These are phyloP conservation scores for Trissolcus japonicus DNA, from an alignment of 2,888 invertebrate genomes.

Conservation along the genomic window DNA sequence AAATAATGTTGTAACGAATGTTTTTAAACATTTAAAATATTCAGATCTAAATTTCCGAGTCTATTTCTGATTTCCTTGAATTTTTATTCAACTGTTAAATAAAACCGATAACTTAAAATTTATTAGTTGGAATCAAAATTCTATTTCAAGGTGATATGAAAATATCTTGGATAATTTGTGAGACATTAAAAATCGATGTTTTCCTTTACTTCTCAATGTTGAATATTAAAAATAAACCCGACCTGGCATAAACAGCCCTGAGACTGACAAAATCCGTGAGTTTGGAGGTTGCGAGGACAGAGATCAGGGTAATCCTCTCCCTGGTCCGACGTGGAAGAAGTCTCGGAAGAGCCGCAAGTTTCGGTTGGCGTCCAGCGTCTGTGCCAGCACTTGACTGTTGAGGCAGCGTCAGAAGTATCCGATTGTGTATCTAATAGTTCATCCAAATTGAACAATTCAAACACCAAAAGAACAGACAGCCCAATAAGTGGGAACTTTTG, in stretches of 20 bases:
- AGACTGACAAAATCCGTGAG: constrained; percentile 61
- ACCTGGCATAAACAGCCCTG: constrained; percentile 72
- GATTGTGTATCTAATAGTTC: constrained; percentile 64
- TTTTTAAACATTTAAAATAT: no score
- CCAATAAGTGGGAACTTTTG: background rate
- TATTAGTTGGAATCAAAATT: no score
- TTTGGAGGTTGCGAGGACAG: constrained; percentile 58
- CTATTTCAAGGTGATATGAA: no score
- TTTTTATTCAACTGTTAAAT: no score
- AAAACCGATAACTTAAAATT: no score
- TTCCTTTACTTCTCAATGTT: no score
- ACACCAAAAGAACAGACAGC: no score
- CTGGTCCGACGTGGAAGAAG: constrained; percentile 68
- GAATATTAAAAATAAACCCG: constrained; percentile 19
- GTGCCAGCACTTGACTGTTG: constrained; percentile 70
- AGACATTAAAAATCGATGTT: no score
- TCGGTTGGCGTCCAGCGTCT: constrained; percentile 71
- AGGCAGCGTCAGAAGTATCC: constrained; percentile 69
- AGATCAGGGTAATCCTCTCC: constrained; percentile 65
- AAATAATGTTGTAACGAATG: background rate
- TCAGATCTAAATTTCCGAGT: no score
- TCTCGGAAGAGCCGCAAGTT: constrained; percentile 70
- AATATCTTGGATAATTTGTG: no score
- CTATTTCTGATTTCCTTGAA: no score
- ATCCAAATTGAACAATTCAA: background rate